A percentile compares a stretch with the other conserved stretches of the same genome.
Evolutionary conservation across 2,797 vertebrate species (phyloP).

Genomic region (Agapornis canus): DNA sequence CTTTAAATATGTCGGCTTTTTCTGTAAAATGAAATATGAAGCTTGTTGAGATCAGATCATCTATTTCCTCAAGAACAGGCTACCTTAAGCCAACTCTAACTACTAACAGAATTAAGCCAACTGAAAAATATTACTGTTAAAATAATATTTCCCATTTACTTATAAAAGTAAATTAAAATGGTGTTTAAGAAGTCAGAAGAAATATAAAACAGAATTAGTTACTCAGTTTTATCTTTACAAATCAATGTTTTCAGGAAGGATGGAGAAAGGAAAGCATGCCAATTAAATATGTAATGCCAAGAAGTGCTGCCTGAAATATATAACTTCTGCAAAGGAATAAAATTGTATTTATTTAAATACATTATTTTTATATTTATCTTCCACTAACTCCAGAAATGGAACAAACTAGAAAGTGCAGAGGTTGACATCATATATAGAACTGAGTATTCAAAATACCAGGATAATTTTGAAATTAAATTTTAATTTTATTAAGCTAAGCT

Average conservation of each 20-base stretch:
- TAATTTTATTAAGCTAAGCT: background rate
- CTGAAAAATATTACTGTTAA: background rate
- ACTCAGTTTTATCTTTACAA: background rate
- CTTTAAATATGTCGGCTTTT: background rate
- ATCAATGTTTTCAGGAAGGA: background rate
- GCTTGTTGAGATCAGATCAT: background rate
- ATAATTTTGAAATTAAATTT: background rate
- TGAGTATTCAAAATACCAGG: background rate
- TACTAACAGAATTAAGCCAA: background rate
- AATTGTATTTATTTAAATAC: background rate
- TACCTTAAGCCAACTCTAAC: background rate
- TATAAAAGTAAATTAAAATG: background rate
- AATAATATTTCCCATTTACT: background rate
- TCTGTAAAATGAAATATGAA: background rate
- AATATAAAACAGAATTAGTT: background rate
- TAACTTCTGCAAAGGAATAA: background rate
- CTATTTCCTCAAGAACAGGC: background rate
- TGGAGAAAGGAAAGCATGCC: background rate
- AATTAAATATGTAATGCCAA: background rate
- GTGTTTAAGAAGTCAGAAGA: background rate
- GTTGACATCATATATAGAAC: background rate
- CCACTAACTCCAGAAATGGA: background rate
- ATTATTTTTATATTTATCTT: background rate
- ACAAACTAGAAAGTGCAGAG: background rate
- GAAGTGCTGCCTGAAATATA: background rate